Evolutionary conservation across 2,888 invertebrate genomes (phyloP), one percentile per base, ranked within the genome.

Genomic region (Amblyjoppa fuscipennis): DNA sequence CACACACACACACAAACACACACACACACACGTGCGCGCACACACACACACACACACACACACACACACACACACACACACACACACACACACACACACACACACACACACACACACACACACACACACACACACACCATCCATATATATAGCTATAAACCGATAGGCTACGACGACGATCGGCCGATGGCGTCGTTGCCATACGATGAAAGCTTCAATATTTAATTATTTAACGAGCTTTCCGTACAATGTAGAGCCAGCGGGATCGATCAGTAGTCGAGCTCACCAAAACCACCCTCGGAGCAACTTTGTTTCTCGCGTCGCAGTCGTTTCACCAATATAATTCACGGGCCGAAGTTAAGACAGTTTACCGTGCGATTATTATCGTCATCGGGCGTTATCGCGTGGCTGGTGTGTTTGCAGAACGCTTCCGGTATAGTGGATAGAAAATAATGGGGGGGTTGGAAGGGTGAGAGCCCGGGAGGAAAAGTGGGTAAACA

Each of bases 401-500:
- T 75, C 81, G 64, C 68, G 49, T 68, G 49, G 73, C 79, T 79
- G 64, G 75, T 79, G 41, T 84, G 56, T 71, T 45, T 76, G 84
- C 70, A 25, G 74, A 81, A 53, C 56, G 61, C 45, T 56, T 64
- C 45, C 68, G 25, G 25, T 53, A 31, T 56, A 78, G 69, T 51
- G 41, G 45, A 68, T 28, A 69, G 70, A 68, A 53, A 78, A 69
- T 49, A 59, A 70, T 13, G 56, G 34, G 16, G 66, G 45, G 31
- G 34, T 20, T 5, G 56, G 38, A 56, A 34, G 64, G 45, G 38
- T 45, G 64, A 64, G 20, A 41, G 28, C 34, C 51, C 53, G 73
- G 11, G 66, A 68, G 68, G 61, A 76, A 80, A 76, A 82, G 74
- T 75, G 68, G 59, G 79, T 79, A 86, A 84, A 77, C 85, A 87